Evolutionary conservation across 2,113 vertebrate genomes (phyloP).

Genomic region (Burhinus bistriatus): DNA sequence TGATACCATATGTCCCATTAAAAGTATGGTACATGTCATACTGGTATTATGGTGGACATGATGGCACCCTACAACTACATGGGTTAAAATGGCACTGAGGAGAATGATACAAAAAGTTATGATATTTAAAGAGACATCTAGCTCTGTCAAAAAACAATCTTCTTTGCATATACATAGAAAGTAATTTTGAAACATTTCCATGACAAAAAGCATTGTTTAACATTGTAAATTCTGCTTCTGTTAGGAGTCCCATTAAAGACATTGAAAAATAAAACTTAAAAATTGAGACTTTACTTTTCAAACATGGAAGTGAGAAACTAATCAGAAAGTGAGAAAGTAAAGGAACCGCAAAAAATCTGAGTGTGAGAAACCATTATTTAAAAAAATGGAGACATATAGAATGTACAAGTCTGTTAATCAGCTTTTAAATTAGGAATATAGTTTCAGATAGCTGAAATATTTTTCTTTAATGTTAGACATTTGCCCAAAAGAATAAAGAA

Average conservation of each 20-base stretch:
- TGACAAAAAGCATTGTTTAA: background rate
- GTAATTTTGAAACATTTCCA: background rate
- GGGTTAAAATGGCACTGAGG: background rate
- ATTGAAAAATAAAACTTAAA: background rate
- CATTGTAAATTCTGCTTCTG: background rate
- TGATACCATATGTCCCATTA: background rate
- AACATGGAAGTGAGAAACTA: background rate
- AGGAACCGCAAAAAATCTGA: fast-evolving
- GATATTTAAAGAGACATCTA: background rate
- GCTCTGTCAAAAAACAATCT: fast-evolving
- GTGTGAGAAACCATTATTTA: background rate
- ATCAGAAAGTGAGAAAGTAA: background rate
- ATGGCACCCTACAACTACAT: background rate
- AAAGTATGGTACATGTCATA: background rate
- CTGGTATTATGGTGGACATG: background rate
- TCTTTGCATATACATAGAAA: background rate
- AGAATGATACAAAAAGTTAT: background rate
- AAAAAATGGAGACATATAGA: background rate
- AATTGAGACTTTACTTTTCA: background rate
- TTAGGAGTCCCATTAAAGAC: background rate
- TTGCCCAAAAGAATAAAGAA: background rate
- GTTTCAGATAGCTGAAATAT: background rate
- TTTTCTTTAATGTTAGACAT: background rate
- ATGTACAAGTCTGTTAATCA: background rate
- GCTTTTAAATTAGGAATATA: background rate